Base-by-base conservation (phyloP, 2,113 vertebrate genomes). In the Canis aureus region DNA sequence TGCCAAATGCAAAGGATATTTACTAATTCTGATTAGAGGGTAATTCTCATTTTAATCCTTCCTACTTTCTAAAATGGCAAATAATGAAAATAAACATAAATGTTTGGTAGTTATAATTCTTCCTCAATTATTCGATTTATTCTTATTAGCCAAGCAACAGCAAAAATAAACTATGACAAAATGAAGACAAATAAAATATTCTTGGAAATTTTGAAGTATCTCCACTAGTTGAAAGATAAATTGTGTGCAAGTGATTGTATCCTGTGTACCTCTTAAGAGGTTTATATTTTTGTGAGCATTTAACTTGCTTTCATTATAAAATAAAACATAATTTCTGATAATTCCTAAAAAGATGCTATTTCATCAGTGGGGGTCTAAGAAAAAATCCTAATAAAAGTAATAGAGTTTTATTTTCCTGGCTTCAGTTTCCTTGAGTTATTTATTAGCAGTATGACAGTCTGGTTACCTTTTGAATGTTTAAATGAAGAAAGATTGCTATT, bases 371-470 rank as follows among this genome's bases (percentile, higher is more conserved):
- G 62, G 20, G 11, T 64, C 82, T 91, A 95, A 97, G 71, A 89
- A 79, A 79, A 95, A 98, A 94, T 66, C 19, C 43, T 83, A 92
- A 93, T 49, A 78, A 19, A 62, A 92, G 76, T 5, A 83, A 86
- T 49, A 19, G 79, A 16, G 76, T 27, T 96, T 94, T 27, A 59
- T 97, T 96, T 83, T 94, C 8, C 32, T 95, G 35, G 17, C 93
- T 93, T 97, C 16, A 27, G 15, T 88, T 94, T 94, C 66, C 92
- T 49, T 81, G 32, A 49, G 97, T 98, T 98, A 98, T 98, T 98
- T 99, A 99, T 99, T 99, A 99, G 98, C 74, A 94, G 95, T 98
- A 98, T 98, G 98, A 98, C 98, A 98, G 98, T 97, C 94, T 92
- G 96, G 84, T 96, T 97, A 74, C 12, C 98, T 99, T 98, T 98